These are phyloP conservation scores for Drepana falcataria DNA, from an alignment of 2,888 invertebrate genomes.

Conservation along the genomic window DNA sequence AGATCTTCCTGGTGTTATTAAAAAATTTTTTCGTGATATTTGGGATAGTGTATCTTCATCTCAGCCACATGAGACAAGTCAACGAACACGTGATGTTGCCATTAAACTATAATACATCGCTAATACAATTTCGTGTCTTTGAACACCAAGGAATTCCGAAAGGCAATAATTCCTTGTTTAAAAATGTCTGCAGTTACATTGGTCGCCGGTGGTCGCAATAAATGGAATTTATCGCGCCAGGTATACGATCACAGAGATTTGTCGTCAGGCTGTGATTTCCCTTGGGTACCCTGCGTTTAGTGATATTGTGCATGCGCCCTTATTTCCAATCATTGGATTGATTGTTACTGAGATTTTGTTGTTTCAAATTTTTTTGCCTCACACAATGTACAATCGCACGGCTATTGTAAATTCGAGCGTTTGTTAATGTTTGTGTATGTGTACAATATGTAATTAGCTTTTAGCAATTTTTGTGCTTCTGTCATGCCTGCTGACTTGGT, in stretches of 20 bases:
- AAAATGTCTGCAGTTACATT: constrained; percentile 10
- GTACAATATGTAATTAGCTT: too few species aligned
- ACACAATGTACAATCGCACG: too few species aligned
- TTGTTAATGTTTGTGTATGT: too few species aligned
- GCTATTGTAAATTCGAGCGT: too few species aligned
- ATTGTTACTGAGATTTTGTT: constrained; percentile 14
- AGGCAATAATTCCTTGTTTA: constrained; percentile 3
- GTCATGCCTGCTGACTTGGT: too few species aligned
- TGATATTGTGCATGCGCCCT: constrained; percentile 43
- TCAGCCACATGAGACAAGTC: too few species aligned
- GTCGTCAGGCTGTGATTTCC: constrained; percentile 57
- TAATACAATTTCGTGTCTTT: background rate
- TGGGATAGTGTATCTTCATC: too few species aligned
- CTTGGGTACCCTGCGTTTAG: constrained; percentile 48
- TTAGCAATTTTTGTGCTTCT: too few species aligned
- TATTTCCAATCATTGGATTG: constrained; percentile 45
- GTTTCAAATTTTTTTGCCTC: background rate
- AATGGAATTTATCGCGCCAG: constrained; percentile 50
- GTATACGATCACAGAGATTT: constrained; percentile 55
- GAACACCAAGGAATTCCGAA: constrained; percentile 1
- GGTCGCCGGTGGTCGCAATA: constrained; percentile 42
- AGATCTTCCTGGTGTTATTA: too few species aligned
- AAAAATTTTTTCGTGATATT: too few species aligned
- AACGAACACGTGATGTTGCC: too few species aligned
- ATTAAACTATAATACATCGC: too few species aligned